Evolutionary conservation across 2,113 vertebrate species (phyloP).

Genomic region (Pavo muticus): DNA sequence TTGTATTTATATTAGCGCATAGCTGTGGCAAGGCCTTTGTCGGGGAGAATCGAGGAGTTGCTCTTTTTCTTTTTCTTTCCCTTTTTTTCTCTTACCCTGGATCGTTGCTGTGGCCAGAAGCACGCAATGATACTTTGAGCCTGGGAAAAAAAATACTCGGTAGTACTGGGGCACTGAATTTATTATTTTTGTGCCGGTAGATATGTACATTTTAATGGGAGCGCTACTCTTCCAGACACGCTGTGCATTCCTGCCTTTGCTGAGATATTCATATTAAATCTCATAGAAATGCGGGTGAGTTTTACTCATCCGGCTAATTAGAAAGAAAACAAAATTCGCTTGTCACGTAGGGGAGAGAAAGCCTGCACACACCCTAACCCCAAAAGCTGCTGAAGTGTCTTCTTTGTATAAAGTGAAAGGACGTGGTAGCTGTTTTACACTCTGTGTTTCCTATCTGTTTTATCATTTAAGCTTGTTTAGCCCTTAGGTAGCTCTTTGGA

Average conservation of each 20-base stretch:
- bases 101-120: background rate
- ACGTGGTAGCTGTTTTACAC: background rate
- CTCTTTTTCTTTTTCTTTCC: too few relatives aligned
- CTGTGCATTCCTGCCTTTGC: background rate
- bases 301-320: background rate
- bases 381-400: background rate
- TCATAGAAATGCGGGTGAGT: background rate
- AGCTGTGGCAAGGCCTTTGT: background rate
- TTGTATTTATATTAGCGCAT: background rate
- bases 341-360: background rate
- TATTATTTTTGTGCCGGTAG: background rate
- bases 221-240: background rate
- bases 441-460: background rate
- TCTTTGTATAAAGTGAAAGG: background rate
- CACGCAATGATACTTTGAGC: background rate
- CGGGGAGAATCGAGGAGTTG: rapidly evolving
- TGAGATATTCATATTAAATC: background rate
- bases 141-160: background rate
- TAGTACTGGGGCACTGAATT: background rate
- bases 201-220: background rate
- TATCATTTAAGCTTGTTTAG: background rate
- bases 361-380: background rate
- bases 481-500: background rate
- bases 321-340: background rate
- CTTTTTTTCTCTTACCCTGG: too few relatives aligned